phyloP scores from a whole-genome alignment of 2,113 vertebrate species.

The Cathartes aura region DNA sequence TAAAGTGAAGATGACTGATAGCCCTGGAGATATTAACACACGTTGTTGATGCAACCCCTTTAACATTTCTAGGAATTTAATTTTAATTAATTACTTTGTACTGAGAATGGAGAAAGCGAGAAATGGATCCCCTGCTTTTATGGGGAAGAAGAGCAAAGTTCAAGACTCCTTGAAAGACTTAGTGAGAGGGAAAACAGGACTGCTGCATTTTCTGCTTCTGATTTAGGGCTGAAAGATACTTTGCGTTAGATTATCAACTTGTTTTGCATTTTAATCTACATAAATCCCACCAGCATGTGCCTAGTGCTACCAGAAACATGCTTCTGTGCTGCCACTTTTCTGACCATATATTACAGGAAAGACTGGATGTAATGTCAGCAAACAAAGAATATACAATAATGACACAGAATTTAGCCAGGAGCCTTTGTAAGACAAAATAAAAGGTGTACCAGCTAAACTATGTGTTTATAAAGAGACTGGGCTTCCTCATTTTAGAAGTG shows the following conservation, averaged over 20 bases:
- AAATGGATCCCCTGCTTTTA: not conserved
- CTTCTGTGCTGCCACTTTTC: not conserved
- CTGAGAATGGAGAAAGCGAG: not conserved
- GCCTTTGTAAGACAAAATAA: not conserved
- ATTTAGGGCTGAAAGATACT: not conserved
- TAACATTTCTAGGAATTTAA: slow-evolving; percentile 23
- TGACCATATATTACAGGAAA: not conserved
- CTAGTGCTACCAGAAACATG: not conserved
- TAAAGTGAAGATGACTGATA: slow-evolving; percentile 21
- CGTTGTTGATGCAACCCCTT: not conserved
- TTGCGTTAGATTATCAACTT: not conserved
- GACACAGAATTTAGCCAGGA: not conserved
- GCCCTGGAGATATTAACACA: not conserved
- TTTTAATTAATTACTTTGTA: slow-evolving; percentile 32
- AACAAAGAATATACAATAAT: not conserved
- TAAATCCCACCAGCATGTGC: not conserved
- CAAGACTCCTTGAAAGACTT: not conserved
- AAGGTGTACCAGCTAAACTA: not conserved
- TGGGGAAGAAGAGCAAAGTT: not conserved
- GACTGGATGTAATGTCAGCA: not conserved
- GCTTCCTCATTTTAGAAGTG: not conserved
- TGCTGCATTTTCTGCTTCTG: not conserved
- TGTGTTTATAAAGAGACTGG: not conserved
- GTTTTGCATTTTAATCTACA: slow-evolving; percentile 43
- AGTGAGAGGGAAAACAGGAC: slow-evolving; percentile 4